Evolutionary conservation across 2,888 invertebrate species (phyloP).

Genomic region (Acleris literana): DNA sequence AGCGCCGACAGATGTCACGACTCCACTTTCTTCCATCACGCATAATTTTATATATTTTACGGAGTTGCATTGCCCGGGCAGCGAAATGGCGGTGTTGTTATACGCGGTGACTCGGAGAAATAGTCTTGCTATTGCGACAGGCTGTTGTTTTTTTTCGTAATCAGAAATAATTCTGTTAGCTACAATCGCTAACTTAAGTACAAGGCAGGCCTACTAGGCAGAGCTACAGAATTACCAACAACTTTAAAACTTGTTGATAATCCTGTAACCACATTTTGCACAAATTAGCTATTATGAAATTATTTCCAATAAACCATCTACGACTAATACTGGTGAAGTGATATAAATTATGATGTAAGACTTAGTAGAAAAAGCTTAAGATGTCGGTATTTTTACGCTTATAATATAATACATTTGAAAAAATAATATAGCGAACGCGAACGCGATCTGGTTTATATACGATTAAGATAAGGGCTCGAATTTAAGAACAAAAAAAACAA

Average conservation of each 20-base stretch:
- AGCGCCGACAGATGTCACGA: slow-evolving; percentile 61
- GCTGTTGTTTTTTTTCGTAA: too few species aligned
- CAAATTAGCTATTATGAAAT: too few species aligned
- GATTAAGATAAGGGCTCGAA: background rate
- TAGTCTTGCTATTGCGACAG: background rate
- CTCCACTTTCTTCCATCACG: slow-evolving; percentile 63
- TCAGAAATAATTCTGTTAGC: too few species aligned
- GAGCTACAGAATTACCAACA: too few species aligned
- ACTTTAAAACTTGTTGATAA: too few species aligned
- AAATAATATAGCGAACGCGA: too few species aligned
- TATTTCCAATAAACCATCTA: too few species aligned
- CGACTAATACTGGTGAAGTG: too few species aligned
- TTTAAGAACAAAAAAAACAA: background rate
- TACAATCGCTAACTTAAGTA: too few species aligned
- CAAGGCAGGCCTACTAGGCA: too few species aligned
- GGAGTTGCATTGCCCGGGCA: slow-evolving; percentile 20
- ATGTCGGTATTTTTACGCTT: slow-evolving; percentile 3
- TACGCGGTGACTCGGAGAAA: slow-evolving; percentile 16
- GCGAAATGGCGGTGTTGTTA: slow-evolving; percentile 10
- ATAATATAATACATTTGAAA: background rate
- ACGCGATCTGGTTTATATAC: background rate
- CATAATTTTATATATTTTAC: slow-evolving; percentile 42
- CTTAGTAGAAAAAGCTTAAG: background rate
- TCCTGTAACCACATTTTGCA: too few species aligned
- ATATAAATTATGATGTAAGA: too few species aligned